Evolutionary conservation across 2,113 vertebrate genomes (phyloP).

Genomic region (Cochlearius cochlearius): DNA sequence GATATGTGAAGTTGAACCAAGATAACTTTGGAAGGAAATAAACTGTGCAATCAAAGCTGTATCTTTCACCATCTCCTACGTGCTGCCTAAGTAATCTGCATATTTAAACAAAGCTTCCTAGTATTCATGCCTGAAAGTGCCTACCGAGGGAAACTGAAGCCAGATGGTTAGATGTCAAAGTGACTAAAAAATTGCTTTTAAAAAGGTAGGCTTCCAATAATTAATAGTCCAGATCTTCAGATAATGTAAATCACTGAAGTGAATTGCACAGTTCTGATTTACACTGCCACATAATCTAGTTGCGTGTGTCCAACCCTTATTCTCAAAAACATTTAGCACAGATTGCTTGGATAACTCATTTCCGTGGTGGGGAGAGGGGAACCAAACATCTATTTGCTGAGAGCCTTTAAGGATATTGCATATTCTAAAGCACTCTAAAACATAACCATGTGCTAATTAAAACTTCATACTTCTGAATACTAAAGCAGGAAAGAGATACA

Average conservation of each 20-base stretch:
- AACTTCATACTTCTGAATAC: neutral
- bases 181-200: constrained; percentile 50
- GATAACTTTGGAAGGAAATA: neutral
- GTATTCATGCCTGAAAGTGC: neutral
- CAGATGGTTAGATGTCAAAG: constrained; percentile 53
- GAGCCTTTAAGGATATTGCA: neutral
- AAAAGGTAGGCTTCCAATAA: constrained; percentile 30
- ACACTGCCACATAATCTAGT: neutral
- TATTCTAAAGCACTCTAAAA: neutral
- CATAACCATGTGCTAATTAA: neutral
- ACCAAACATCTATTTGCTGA: neutral
- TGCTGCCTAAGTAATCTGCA: neutral
- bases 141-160: neutral
- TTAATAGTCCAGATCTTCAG: neutral
- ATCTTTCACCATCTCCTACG: neutral
- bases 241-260: neutral
- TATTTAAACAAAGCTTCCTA: constrained; percentile 6
- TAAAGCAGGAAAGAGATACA: neutral
- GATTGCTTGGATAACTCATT: constrained; percentile 15
- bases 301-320: neutral
- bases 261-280: neutral
- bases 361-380: neutral
- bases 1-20: neutral
- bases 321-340: neutral
- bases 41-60: neutral